Evolutionary conservation across 35 echinoderm and acorn worm genomes (phyloP).

Genomic region (Diadema setosum): DNA sequence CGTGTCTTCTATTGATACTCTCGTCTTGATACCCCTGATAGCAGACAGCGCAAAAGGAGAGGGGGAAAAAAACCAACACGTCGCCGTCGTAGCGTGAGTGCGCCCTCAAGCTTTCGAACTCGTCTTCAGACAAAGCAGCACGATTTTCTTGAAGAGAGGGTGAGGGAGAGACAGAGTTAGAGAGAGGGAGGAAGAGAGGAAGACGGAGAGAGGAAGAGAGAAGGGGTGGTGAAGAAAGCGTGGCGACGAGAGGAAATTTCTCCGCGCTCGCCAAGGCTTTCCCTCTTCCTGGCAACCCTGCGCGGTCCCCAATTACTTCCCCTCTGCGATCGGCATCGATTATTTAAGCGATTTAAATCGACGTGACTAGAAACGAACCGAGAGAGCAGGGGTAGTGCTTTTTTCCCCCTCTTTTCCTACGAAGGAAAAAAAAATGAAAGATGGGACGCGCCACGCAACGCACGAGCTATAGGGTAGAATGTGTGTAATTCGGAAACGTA

Average conservation of each 20-base stretch:
- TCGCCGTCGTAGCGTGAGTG: too few species aligned
- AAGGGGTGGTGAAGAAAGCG: background rate
- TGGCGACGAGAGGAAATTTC: background rate
- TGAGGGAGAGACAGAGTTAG: background rate
- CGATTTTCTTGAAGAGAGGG: too few species aligned
- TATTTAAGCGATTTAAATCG: constrained; percentile 5
- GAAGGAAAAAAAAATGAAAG: too few species aligned
- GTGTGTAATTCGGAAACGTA: background rate
- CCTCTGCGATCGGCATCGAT: background rate
- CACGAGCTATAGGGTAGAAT: background rate
- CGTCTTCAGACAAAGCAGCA: too few species aligned
- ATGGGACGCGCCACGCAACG: too few species aligned
- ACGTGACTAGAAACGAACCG: background rate
- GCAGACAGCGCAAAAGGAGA: too few species aligned
- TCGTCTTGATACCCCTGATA: too few species aligned
- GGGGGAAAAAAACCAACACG: too few species aligned
- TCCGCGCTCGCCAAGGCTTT: background rate
- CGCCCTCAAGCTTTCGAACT: too few species aligned
- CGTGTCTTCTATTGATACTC: too few species aligned
- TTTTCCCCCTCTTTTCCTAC: too few species aligned
- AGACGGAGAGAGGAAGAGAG: background rate
- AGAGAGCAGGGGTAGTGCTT: background rate
- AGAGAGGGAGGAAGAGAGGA: background rate
- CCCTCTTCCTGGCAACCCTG: background rate
- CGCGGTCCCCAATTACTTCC: background rate